A percentile compares a stretch with the other conserved stretches of the same genome.
phyloP scores from a whole-genome alignment of 2,113 vertebrate genomes.

The Ahaetulla prasina region DNA sequence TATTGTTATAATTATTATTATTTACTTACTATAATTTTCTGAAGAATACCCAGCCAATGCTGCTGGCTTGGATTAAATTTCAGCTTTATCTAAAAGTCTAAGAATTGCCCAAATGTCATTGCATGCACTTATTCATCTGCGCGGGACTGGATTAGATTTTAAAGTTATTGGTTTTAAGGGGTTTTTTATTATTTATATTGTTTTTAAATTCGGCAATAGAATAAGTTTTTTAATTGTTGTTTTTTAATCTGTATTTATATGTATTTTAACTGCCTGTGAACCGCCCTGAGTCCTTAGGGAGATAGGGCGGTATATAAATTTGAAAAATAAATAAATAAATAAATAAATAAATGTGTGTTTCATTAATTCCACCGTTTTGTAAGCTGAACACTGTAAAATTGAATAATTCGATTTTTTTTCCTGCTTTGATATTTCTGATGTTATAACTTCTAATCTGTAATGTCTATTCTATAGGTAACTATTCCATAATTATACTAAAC shows the following conservation, averaged over 20 bases:
- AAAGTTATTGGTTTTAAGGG: too few species aligned
- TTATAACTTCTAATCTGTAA: neutral
- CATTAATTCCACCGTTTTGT: neutral
- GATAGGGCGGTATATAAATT: too few species aligned
- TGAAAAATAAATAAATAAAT: too few species aligned
- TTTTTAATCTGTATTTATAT: too few species aligned
- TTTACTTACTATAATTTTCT: neutral
- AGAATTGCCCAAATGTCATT: neutral
- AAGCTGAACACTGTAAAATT: neutral
- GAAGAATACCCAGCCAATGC: neutral
- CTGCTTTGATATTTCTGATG: neutral
- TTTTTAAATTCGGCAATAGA: too few species aligned
- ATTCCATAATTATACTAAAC: neutral
- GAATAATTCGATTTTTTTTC: neutral
- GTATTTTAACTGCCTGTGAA: too few species aligned
- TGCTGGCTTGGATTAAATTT: neutral
- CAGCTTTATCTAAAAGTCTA: neutral
- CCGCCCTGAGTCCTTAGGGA: too few species aligned
- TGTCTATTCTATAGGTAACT: neutral
- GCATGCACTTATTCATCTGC: too few species aligned
- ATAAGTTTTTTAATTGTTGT: too few species aligned
- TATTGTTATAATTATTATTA: neutral
- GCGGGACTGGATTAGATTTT: too few species aligned
- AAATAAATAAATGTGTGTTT: neutral
- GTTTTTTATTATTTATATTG: too few species aligned